Percentiles rank a stretch among this genome's conserved stretches.
Evolutionary conservation across 2,113 vertebrate species (phyloP).

Genomic region (Meriones unguiculatus): DNA sequence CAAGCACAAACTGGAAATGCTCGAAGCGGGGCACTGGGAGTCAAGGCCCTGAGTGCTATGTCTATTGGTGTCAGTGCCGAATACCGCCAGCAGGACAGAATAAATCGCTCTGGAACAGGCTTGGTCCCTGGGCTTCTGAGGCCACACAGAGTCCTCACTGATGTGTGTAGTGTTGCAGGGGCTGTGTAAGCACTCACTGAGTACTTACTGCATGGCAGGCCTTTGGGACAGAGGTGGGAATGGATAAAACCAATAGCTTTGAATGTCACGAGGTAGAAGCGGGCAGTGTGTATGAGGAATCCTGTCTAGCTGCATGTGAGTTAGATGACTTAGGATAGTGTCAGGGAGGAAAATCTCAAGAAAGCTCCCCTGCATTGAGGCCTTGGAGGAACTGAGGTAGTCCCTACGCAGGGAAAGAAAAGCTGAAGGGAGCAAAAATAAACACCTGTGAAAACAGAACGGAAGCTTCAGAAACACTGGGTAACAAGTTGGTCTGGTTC

Average conservation of each 20-base stretch:
- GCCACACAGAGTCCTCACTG: background rate
- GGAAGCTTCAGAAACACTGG: background rate
- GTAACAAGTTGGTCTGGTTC: background rate
- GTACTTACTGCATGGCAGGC: background rate
- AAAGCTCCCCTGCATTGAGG: background rate
- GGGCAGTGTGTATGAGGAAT: background rate
- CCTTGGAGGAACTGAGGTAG: background rate
- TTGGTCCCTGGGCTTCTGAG: background rate
- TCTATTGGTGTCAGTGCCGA: background rate
- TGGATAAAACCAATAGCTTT: background rate
- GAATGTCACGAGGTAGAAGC: background rate
- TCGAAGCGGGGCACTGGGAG: background rate
- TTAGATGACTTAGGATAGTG: background rate
- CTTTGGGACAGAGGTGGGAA: background rate
- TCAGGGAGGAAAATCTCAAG: background rate
- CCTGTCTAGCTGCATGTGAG: rapidly evolving
- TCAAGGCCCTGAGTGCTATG: background rate
- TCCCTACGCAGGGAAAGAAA: background rate
- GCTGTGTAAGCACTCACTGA: background rate
- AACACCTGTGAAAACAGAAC: background rate
- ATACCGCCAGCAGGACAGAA: background rate
- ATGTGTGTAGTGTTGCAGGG: background rate
- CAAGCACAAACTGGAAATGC: slow-evolving; percentile 59
- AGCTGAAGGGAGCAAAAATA: background rate
- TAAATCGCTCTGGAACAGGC: background rate